phyloP scores from a whole-genome alignment of 2,113 vertebrate genomes.

The Coreoperca whiteheadi region DNA sequence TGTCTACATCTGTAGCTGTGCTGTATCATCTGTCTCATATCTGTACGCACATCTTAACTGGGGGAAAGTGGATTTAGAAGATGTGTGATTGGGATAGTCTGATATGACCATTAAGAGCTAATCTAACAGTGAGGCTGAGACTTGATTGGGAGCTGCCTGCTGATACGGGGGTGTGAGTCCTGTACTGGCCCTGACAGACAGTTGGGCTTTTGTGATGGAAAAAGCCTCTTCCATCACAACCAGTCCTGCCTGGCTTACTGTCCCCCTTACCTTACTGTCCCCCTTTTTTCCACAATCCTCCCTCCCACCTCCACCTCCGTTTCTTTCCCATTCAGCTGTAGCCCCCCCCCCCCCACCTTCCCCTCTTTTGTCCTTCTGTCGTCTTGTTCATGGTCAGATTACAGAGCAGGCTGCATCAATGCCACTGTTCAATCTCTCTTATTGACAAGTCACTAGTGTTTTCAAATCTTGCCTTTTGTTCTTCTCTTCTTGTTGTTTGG shows the following conservation, averaged over 20 bases:
- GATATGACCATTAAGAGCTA: conserved; percentile 59
- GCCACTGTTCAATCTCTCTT: conserved; percentile 9
- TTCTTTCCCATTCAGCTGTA: conserved; percentile 17
- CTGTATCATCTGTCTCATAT: conserved; percentile 51
- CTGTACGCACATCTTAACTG: conserved; percentile 63
- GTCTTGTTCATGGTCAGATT: conserved; percentile 48
- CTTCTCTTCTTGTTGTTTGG: background rate
- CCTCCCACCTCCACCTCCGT: conserved; percentile 13
- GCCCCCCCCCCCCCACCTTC: conserved; percentile 12
- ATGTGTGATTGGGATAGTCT: conserved; percentile 57
- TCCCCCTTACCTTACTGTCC: conserved; percentile 27
- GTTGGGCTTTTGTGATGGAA: conserved; percentile 71
- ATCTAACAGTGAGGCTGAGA: conserved; percentile 37
- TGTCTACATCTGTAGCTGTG: conserved; percentile 45
- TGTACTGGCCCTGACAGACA: conserved; percentile 60
- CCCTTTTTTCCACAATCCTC: conserved; percentile 14
- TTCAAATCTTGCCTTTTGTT: background rate
- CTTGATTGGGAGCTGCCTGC: conserved; percentile 29
- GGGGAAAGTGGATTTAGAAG: conserved; percentile 53
- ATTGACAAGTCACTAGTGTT: background rate
- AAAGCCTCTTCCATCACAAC: conserved; percentile 42
- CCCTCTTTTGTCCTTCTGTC: conserved; percentile 38
- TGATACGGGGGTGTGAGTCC: conserved; percentile 66
- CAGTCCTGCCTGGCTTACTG: conserved; percentile 23
- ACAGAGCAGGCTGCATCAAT: conserved; percentile 23